A percentile compares a stretch with the other conserved stretches of the same genome.
Conservation (phyloP, 1,140 invertebrate genomes). For the Chrysopa pallens region DNA sequence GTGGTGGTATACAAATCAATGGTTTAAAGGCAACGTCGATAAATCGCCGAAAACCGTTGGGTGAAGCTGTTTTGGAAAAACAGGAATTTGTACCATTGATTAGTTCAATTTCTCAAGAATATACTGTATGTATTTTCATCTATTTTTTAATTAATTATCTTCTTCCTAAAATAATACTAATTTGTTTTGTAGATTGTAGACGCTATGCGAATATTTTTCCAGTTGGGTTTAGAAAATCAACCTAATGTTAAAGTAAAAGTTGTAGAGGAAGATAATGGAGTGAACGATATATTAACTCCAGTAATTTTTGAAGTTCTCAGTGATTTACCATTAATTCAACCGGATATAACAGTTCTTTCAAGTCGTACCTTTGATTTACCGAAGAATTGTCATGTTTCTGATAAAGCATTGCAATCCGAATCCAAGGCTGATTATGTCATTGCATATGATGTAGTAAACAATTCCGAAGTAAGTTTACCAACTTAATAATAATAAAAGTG, state of each 20-base stretch:
- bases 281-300: conserved; percentile 23
- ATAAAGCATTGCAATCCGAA: too few relatives aligned
- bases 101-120: neutral
- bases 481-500: too few relatives aligned
- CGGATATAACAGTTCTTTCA: conserved; percentile 28
- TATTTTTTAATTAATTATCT: too few relatives aligned
- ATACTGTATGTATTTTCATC: too few relatives aligned
- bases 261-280: neutral
- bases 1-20: conserved; percentile 33
- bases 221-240: neutral
- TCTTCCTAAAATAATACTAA: too few relatives aligned
- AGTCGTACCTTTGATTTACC: conserved; percentile 28
- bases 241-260: neutral
- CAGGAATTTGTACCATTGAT: conserved; percentile 34
- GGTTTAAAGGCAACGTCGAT: conserved; percentile 34
- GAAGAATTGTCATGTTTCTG: conserved; percentile 7
- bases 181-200: too few relatives aligned
- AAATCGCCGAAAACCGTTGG: conserved; percentile 3
- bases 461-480: too few relatives aligned
- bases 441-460: too few relatives aligned
- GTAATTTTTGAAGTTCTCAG: conserved; percentile 33
- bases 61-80: conserved; percentile 27
- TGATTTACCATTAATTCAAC: conserved; percentile 41
- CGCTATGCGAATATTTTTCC: neutral
- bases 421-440: too few relatives aligned